phyloP scores from a whole-genome alignment of 2,797 vertebrate species.

The Coreius guichenoti region DNA sequence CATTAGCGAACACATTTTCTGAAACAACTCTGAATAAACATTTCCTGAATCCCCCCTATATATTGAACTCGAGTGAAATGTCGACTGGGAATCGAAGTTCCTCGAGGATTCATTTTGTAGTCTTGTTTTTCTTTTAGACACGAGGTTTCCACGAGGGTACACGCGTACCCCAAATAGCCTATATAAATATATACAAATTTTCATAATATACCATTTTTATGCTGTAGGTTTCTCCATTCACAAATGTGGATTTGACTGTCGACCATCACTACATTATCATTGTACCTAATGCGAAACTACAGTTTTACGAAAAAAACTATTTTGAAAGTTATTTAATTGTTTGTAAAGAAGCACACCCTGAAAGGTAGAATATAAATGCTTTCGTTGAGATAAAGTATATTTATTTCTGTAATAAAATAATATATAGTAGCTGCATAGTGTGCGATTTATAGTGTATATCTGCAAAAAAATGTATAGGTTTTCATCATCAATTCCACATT shows the following conservation, averaged over 20 bases:
- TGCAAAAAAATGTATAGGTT: neutral
- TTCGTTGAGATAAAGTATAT: neutral
- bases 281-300: slow-evolving; percentile 8
- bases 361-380: neutral
- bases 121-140: slow-evolving; percentile 9
- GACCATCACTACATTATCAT: slow-evolving; percentile 2
- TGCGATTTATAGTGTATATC: neutral
- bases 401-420: neutral
- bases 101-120: neutral
- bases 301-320: neutral
- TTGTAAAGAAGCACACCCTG: neutral
- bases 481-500: neutral
- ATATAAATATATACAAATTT: neutral
- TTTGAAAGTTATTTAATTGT: neutral
- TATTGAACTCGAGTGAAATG: neutral
- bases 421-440: neutral
- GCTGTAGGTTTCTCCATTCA: neutral
- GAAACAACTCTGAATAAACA: too few relatives aligned
- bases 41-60: too few relatives aligned
- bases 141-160: neutral
- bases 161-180: neutral
- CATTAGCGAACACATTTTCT: too few relatives aligned
- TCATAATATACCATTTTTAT: neutral
- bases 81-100: neutral
- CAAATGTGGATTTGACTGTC: slow-evolving; percentile 14